phyloP scores from a whole-genome alignment of 1,140 invertebrate species.

The Calosoma granatense region DNA sequence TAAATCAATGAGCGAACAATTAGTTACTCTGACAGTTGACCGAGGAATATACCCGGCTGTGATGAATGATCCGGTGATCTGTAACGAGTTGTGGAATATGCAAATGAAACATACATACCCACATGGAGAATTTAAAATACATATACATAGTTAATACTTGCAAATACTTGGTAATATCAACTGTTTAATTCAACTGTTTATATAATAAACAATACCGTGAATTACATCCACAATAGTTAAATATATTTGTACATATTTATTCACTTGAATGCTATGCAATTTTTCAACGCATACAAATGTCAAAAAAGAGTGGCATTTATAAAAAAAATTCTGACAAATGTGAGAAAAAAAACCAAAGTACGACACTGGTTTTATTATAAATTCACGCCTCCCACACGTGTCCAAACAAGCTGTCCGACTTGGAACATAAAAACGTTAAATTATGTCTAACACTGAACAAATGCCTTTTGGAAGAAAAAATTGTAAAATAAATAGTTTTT shows the following conservation, averaged over 20 bases:
- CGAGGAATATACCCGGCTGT: not conserved
- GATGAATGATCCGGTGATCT: not conserved
- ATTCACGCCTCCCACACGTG: not conserved
- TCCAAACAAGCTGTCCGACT: not conserved
- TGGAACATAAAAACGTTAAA: not conserved
- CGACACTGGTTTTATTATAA: not conserved
- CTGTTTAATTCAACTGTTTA: too few species aligned
- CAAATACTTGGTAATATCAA: too few species aligned
- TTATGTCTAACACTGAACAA: not conserved
- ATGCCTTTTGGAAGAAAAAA: not conserved
- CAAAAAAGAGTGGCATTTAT: too few species aligned
- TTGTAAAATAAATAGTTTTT: constrained; percentile 1
- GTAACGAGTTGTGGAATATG: not conserved
- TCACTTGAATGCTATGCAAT: not conserved
- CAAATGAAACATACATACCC: not conserved
- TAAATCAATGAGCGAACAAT: not conserved
- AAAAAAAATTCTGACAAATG: not conserved
- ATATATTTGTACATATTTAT: not conserved
- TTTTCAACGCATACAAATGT: too few species aligned
- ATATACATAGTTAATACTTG: too few species aligned
- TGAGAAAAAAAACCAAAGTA: not conserved
- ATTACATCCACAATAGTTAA: not conserved
- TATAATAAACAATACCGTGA: too few species aligned
- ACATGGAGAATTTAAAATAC: not conserved
- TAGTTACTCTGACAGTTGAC: not conserved